A percentile compares a stretch with the other conserved stretches of the same genome.
These are phyloP conservation scores for Dipodomys ordii DNA, from an alignment of 2,113 vertebrate species.

Conservation along the genomic window DNA sequence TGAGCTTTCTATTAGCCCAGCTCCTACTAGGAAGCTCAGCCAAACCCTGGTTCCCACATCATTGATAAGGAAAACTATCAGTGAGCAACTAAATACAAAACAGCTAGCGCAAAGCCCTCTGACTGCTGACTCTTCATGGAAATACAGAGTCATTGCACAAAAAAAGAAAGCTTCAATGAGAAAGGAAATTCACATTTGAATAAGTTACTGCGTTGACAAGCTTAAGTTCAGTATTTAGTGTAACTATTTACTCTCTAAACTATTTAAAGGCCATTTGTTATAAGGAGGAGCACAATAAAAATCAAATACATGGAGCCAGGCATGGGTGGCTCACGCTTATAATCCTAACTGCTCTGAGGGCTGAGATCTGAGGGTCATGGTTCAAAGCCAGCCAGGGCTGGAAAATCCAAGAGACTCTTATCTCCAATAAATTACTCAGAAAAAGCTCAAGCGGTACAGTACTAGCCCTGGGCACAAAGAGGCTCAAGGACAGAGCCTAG, in stretches of 20 bases:
- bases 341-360: too few species aligned
- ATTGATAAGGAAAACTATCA: neutral
- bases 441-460: too few species aligned
- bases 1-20: rapidly evolving
- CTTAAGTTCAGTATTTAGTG: neutral
- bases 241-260: neutral
- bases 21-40: neutral
- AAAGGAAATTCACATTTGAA: neutral
- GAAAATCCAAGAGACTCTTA: too few species aligned
- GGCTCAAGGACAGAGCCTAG: too few species aligned
- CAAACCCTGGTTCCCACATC: neutral
- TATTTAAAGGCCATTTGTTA: neutral
- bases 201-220: neutral
- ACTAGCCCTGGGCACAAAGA: too few species aligned
- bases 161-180: neutral
- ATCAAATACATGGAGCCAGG: neutral
- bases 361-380: too few species aligned
- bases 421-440: too few species aligned
- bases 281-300: neutral
- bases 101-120: neutral
- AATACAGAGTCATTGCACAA: neutral
- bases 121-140: neutral
- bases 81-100: neutral
- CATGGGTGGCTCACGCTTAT: too few species aligned
- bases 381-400: too few species aligned